A percentile compares a stretch with the other conserved stretches of the same genome.
Conservation (phyloP, 1,140 invertebrate species). For the Ctenoplectra terminalis region DNA sequence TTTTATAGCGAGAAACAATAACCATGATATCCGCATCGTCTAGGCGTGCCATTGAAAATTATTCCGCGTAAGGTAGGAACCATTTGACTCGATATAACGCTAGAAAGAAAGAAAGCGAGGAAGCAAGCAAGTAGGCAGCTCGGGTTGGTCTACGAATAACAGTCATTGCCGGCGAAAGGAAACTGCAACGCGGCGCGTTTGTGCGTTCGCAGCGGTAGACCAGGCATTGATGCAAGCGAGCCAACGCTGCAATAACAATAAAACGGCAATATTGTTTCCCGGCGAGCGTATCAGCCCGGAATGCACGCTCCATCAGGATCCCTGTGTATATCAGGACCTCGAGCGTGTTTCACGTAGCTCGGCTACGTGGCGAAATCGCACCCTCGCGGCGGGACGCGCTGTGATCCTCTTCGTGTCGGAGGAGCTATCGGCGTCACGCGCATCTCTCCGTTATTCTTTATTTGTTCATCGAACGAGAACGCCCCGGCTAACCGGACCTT, state of each 20-base stretch:
- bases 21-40: constrained; percentile 27
- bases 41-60: constrained; percentile 62
- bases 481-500: constrained; percentile 17
- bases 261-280: constrained; percentile 66
- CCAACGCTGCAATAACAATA: constrained; percentile 61
- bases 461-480: constrained; percentile 50
- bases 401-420: constrained; percentile 19
- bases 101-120: neutral
- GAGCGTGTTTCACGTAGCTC: constrained; percentile 14
- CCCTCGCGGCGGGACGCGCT: constrained; percentile 11
- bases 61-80: constrained; percentile 46
- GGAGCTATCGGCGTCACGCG: constrained; percentile 52
- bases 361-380: constrained; percentile 40
- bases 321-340: neutral
- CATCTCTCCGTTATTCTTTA: constrained; percentile 52
- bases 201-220: constrained; percentile 20
- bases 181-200: constrained; percentile 29
- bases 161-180: neutral
- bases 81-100: no score
- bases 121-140: neutral
- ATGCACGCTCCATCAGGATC: constrained; percentile 32
- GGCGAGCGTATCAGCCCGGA: constrained; percentile 39
- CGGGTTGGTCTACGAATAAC: neutral
- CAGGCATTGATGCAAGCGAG: constrained; percentile 26
- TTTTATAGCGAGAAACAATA: constrained; percentile 31